Evolutionary conservation across 2,888 invertebrate genomes (phyloP).

Genomic region (Dysmachus trigonus): DNA sequence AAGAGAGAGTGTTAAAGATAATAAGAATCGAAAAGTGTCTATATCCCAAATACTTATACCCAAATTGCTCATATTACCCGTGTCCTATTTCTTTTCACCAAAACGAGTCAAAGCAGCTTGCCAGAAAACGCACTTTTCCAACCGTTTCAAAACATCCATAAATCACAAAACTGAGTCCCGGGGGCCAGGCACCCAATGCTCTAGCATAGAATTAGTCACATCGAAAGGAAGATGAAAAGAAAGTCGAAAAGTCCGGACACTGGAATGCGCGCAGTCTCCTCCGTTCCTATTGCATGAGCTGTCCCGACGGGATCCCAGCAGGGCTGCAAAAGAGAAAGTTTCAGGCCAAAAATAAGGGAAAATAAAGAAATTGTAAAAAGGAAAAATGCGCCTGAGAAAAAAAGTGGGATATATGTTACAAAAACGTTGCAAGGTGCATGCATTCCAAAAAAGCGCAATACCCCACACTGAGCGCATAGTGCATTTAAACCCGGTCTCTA

Average conservation of each 20-base stretch:
- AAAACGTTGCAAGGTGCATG: slow-evolving; percentile 31
- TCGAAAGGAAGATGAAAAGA: slow-evolving; percentile 4
- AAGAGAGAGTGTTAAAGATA: not conserved
- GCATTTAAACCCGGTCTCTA: not conserved
- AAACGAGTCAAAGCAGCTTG: not conserved
- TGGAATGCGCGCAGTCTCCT: not conserved
- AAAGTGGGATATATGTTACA: not conserved
- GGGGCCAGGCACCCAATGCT: not conserved
- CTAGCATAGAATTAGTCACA: slow-evolving; percentile 12
- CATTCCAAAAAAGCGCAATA: not conserved
- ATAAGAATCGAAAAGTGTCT: not conserved
- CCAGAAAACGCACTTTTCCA: not conserved
- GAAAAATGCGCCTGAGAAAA: not conserved
- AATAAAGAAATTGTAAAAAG: not conserved
- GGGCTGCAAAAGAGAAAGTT: slow-evolving; percentile 45
- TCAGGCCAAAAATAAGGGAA: not conserved
- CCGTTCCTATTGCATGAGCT: not conserved
- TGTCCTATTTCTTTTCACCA: not conserved
- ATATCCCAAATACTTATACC: not conserved
- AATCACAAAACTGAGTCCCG: not conserved
- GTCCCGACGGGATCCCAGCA: slow-evolving; percentile 32
- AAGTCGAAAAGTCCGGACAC: not conserved
- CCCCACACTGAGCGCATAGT: not conserved
- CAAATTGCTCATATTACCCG: not conserved
- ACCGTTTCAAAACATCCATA: not conserved